Base-by-base conservation (phyloP, 1,140 invertebrate species). In the Papilio machaon region DNA sequence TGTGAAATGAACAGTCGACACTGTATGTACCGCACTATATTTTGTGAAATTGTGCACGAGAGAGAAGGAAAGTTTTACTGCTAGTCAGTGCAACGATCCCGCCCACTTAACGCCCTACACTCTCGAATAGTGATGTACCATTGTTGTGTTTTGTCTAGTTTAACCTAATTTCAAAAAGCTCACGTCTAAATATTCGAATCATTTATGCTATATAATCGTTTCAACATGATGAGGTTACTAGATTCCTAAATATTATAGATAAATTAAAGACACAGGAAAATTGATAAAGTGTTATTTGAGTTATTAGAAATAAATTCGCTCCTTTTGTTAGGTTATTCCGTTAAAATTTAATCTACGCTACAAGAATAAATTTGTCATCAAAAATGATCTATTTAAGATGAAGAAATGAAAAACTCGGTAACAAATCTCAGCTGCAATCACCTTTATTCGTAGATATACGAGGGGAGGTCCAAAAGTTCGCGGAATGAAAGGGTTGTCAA, bases 81-180 rank as follows among this genome's bases (percentile, higher is more conserved):
- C 88, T 89, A 89, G 84, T 83, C 85, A 85, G 85, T 89, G 84
- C 86, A 89, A 88, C 85, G 84, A 86, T 89, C 88, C 83, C 86
- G 87, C 85, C 85, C 85, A 86, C 84, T 87, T 88, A 88, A 84
- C 84, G 86, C 86, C 84, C 85, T 86, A 83, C 80, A 85, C 81
- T 83, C 81, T 60, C 64, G 43, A 70, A 77, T 88, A 89, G 85
- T 85, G 87, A 80, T 88, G 87, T 87, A 1, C 77, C 47, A 54
- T 23, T 46, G 73, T 54, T 76, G 46, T 67, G 11, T 35, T 38
- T 17, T 70, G 15, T 35, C 64, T 70, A 35, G 11, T 70, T 35
- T 70, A 15, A 70, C 30, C 23, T 70, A 70, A 30, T 70, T 70
- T 70, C 23, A 70, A 70, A 17, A 70, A 35, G 5, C 13, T 67